A percentile compares a stretch with the other conserved stretches of the same genome.
Conservation (phyloP, 2,113 vertebrate genomes). For the Vidua macroura region DNA sequence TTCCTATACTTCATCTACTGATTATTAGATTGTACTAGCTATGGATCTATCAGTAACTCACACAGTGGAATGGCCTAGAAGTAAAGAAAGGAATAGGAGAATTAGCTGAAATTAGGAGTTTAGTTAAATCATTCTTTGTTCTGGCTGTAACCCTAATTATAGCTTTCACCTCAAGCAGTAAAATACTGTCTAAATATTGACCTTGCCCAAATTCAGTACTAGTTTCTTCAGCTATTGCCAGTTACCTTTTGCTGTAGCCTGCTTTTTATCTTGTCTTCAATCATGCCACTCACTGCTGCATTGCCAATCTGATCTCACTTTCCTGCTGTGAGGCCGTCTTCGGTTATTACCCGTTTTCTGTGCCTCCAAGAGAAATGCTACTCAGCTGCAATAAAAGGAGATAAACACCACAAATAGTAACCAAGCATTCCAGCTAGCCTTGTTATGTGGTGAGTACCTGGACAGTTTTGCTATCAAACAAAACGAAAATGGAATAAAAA, state of each 20-base stretch:
- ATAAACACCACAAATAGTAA: conserved; percentile 36
- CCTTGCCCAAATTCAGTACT: background rate
- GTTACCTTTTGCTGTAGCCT: conserved; percentile 36
- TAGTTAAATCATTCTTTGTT: conserved; percentile 7
- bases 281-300: conserved; percentile 12
- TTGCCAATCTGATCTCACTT: conserved; percentile 2
- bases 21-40: background rate
- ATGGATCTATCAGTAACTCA: background rate
- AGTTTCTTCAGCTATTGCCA: background rate
- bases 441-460: background rate
- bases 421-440: background rate
- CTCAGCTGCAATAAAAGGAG: conserved; percentile 16
- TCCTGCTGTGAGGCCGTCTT: conserved; percentile 36
- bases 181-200: conserved; percentile 20
- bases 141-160: background rate
- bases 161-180: background rate
- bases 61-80: background rate
- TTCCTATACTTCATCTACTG: background rate
- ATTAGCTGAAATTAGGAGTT: background rate
- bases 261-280: conserved; percentile 23
- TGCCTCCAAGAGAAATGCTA: conserved; percentile 28
- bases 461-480: conserved; percentile 3
- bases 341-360: conserved; percentile 32
- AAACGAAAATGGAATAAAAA: conserved; percentile 32
- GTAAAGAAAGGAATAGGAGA: background rate